A percentile compares a stretch with the other conserved stretches of the same genome.
phyloP scores from a whole-genome alignment of 2,113 vertebrate genomes.

The Chaetodon auriga region DNA sequence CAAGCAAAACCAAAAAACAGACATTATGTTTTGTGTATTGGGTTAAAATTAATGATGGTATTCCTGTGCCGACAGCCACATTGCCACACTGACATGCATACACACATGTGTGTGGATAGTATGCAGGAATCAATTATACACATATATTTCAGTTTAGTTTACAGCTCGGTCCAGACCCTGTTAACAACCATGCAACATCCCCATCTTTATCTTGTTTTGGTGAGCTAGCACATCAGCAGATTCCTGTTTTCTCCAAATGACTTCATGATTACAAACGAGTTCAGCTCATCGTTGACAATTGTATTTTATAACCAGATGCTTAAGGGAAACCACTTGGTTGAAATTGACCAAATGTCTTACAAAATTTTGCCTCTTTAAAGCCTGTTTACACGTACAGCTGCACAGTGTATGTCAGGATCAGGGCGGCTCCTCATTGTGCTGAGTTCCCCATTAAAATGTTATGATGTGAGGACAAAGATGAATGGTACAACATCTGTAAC shows the following conservation, averaged over 20 bases:
- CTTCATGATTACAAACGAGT: slow-evolving; percentile 58
- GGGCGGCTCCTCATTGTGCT: slow-evolving; percentile 11
- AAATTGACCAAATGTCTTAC: slow-evolving; percentile 31
- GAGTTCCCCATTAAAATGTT: slow-evolving; percentile 52
- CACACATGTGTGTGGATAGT: not conserved
- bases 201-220: slow-evolving; percentile 34
- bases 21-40: not conserved
- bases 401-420: slow-evolving; percentile 26
- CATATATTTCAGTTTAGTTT: slow-evolving; percentile 6
- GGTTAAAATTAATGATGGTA: not conserved
- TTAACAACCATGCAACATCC: not conserved
- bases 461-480: slow-evolving; percentile 48
- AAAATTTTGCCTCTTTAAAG: slow-evolving; percentile 38
- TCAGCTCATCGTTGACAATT: slow-evolving; percentile 33
- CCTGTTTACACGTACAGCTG: slow-evolving; percentile 55
- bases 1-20: no score
- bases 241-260: slow-evolving; percentile 27
- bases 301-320: slow-evolving; percentile 46
- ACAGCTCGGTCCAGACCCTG: slow-evolving; percentile 1
- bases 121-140: not conserved
- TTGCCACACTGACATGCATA: not conserved
- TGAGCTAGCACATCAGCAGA: slow-evolving; percentile 24
- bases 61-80: not conserved
- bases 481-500: slow-evolving; percentile 29
- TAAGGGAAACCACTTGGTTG: slow-evolving; percentile 36